These are phyloP conservation scores for Atta cephalotes DNA, from an alignment of 1,140 invertebrate genomes.

Conservation along the genomic window DNA sequence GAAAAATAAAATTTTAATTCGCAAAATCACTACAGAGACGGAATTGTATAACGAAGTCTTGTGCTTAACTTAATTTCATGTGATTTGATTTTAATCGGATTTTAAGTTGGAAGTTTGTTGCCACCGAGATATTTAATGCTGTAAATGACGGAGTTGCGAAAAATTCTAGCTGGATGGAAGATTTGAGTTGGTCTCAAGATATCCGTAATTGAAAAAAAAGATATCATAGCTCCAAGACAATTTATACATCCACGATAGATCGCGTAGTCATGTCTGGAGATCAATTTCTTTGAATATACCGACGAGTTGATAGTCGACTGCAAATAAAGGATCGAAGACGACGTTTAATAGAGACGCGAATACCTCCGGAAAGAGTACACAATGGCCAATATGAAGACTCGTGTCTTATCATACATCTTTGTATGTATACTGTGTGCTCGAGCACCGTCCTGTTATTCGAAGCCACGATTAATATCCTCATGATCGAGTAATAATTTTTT, in stretches of 20 bases:
- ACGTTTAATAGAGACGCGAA: constrained; percentile 41
- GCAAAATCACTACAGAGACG: constrained; percentile 21
- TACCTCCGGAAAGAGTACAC: not conserved
- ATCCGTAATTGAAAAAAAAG: not conserved
- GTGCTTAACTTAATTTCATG: constrained; percentile 22
- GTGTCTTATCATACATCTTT: constrained; percentile 52
- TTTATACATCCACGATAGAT: constrained; percentile 41
- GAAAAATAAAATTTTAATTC: constrained; percentile 14
- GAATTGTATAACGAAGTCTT: constrained; percentile 19
- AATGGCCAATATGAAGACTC: constrained; percentile 22
- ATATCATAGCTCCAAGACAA: not conserved
- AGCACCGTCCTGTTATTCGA: not conserved
- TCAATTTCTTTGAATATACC: not conserved
- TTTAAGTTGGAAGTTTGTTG: constrained; percentile 16
- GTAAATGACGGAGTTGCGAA: constrained; percentile 23
- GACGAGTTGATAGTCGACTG: constrained; percentile 10
- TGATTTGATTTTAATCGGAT: constrained; percentile 49
- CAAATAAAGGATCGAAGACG: constrained; percentile 25
- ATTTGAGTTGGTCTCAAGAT: not conserved
- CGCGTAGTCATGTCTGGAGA: not conserved
- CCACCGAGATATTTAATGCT: constrained; percentile 19
- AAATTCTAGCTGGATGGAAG: not conserved
- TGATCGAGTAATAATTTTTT: not conserved
- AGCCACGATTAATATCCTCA: not conserved
- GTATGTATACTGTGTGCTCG: not conserved